These are phyloP conservation scores for Tipula vernalis DNA, from an alignment of 2,888 invertebrate genomes.

Conservation along the genomic window DNA sequence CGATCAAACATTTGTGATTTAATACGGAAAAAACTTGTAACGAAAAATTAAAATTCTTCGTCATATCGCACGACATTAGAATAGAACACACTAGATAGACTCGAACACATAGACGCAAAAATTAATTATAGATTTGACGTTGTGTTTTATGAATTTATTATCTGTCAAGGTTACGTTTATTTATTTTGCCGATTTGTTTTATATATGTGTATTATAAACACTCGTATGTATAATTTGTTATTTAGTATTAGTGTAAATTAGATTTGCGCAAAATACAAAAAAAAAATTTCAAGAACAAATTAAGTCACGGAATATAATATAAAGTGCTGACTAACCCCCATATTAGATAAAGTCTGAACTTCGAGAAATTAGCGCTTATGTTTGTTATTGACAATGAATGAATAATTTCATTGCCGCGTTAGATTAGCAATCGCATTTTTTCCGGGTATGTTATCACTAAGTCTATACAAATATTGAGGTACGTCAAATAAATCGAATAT, in stretches of 20 bases:
- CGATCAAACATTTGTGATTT: background rate
- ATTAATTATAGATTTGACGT: slow-evolving; percentile 10
- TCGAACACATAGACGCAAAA: background rate
- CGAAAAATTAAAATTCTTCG: background rate
- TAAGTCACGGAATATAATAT: background rate
- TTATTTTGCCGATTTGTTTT: background rate
- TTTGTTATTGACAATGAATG: background rate
- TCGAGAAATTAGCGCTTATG: background rate
- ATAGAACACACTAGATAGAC: background rate
- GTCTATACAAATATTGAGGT: background rate
- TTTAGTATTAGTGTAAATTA: background rate
- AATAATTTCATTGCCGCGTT: background rate
- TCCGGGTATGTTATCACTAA: background rate
- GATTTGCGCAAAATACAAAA: background rate
- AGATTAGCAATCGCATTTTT: background rate
- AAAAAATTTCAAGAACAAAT: background rate
- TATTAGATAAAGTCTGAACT: background rate
- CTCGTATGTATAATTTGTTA: background rate
- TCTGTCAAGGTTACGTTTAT: slow-evolving; percentile 9
- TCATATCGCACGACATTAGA: background rate
- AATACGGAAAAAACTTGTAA: background rate
- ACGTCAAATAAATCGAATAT: background rate
- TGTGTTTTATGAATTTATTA: slow-evolving; percentile 7
- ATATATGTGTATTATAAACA: background rate
- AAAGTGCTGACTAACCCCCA: background rate